phyloP scores from a whole-genome alignment of 2,797 vertebrate species.

The Alca torda region DNA sequence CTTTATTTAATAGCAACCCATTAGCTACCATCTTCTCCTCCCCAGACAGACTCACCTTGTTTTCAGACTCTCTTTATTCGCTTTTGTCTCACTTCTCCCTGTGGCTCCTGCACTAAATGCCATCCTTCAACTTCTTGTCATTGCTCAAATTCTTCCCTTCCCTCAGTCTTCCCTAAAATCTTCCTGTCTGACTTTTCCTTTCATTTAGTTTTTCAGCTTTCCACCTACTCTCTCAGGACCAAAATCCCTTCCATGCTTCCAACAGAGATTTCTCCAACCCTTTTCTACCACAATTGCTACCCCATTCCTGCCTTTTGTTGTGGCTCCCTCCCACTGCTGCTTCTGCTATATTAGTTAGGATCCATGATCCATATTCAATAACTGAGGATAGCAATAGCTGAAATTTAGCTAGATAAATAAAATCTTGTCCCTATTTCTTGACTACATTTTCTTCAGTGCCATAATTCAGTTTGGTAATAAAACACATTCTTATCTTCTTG shows the following conservation, averaged over 20 bases:
- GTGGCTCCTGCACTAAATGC: neutral
- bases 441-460: neutral
- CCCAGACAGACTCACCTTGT: neutral
- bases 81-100: neutral
- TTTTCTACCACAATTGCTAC: neutral
- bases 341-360: neutral
- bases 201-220: neutral
- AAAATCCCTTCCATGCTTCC: neutral
- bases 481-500: neutral
- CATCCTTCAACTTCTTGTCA: neutral
- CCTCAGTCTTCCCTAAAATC: neutral
- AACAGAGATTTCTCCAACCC: neutral
- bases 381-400: neutral
- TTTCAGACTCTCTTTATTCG: neutral
- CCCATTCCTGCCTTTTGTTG: conserved; percentile 15
- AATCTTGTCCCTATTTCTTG: neutral
- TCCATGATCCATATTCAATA: neutral
- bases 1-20: neutral
- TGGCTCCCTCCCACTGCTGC: neutral
- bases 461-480: neutral
- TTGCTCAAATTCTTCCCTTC: neutral
- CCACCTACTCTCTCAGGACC: neutral
- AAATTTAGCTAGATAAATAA: neutral
- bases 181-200: neutral
- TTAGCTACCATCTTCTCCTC: neutral